Evolutionary conservation across 2,113 vertebrate genomes (phyloP).

Genomic region (Pyxicephalus adspersus): DNA sequence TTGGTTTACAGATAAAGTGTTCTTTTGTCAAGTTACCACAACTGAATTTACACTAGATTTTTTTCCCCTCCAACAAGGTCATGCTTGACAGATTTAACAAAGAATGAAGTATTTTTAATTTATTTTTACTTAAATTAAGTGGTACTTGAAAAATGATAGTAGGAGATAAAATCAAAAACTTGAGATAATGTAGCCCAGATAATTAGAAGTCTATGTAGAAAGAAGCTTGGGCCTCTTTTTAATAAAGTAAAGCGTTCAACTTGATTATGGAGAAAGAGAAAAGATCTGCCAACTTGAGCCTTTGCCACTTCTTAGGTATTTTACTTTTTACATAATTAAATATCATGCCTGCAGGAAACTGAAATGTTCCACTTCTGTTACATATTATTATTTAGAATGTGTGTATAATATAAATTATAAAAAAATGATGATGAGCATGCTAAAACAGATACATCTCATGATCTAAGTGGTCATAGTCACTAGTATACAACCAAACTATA

Average conservation of each 20-base stretch:
- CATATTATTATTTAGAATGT: too few relatives aligned
- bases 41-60: background rate
- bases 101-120: slow-evolving; percentile 31
- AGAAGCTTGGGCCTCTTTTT: slow-evolving; percentile 41
- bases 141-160: slow-evolving; percentile 55
- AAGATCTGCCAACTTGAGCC: background rate
- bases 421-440: too few relatives aligned
- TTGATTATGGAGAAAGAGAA: background rate
- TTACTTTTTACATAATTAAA: background rate
- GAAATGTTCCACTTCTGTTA: too few relatives aligned
- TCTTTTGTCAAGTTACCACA: background rate
- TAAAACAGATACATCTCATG: too few relatives aligned
- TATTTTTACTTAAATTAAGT: slow-evolving; percentile 55
- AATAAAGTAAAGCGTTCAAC: background rate
- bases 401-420: too few relatives aligned
- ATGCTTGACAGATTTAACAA: slow-evolving; percentile 1
- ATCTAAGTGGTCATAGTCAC: too few relatives aligned
- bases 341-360: too few relatives aligned
- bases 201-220: slow-evolving; percentile 26
- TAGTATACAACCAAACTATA: too few relatives aligned
- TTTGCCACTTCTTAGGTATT: background rate
- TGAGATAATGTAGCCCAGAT: slow-evolving; percentile 38
- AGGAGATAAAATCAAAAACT: slow-evolving; percentile 62
- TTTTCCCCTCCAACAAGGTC: background rate
- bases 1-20: background rate